Base-by-base conservation (phyloP, 2,113 vertebrate species). In the Agelaius tricolor region DNA sequence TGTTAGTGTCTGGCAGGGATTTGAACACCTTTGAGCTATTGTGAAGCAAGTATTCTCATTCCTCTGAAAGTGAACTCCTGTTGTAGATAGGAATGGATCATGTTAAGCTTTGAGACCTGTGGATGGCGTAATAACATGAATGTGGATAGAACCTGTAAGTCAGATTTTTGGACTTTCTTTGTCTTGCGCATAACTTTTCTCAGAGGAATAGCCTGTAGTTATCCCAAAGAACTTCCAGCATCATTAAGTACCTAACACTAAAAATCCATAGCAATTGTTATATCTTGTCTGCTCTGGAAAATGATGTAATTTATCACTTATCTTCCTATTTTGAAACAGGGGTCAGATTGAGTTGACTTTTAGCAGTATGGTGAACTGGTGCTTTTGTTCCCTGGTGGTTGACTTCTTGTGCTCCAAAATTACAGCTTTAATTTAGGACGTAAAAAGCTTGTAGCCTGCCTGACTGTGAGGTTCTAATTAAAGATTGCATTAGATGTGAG, bases 21-120 rank as follows among this genome's bases (percentile, higher is more conserved):
- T 96, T 96, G 61, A 96, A 90, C 88, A 97, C 92, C 91, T 95
- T 96, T 92, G 94, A 93, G 94, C 76, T 96, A 52, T 68, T 66
- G 59, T 71, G 72, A 91, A 83, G 58, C 52, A 91, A 87, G 80
- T 93, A 62, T 85, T 88, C 90, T 85, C 37, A 49, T 49, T 93
- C 52, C 61, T 84, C 68, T 88, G 55, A 90, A 95, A 82, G 47
- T n/a, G 52, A 94, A 33, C 43, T 74, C 72, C 77, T 77, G 59
- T 74, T 39, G 3, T 41, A 86, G 72, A 55, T 41, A 73, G 44
- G 26, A 37, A 33, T 86, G 39, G 79, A 61, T 86, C 47, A 84
- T 47, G 63, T 71, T 88, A 75, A 91, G 49, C 37, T 86, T 90
- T 97, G 90, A 92, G 81, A 89, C 52, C 51, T 57, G 58, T 74